Conservation (phyloP, 2,113 vertebrate species). For the Pyxicephalus adspersus region DNA sequence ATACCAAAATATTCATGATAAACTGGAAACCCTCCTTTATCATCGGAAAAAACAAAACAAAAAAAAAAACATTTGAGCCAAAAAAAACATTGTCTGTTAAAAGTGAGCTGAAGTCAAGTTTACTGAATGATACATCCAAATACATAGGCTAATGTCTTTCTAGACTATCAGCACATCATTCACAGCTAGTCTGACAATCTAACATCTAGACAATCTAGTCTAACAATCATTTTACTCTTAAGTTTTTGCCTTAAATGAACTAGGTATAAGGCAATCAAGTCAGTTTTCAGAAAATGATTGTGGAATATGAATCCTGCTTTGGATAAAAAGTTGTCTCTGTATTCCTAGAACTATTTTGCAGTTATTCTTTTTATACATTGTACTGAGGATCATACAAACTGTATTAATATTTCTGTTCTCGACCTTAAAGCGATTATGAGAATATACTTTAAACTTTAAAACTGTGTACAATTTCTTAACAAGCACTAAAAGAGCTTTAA, state of each 20-base stretch:
- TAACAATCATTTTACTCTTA: background rate
- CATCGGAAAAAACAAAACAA: background rate
- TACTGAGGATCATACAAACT: background rate
- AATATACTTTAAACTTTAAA: no score
- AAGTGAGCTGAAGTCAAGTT: background rate
- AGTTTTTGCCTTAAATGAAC: background rate
- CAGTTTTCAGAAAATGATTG: background rate
- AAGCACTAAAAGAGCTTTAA: no score
- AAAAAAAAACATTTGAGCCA: background rate
- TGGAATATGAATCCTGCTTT: background rate
- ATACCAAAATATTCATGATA: no score
- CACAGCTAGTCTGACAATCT: conserved; percentile 3
- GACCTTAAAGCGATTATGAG: background rate
- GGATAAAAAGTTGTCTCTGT: background rate
- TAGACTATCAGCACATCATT: background rate
- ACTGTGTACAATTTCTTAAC: no score
- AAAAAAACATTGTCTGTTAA: background rate
- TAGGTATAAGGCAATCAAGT: background rate
- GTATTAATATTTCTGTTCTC: background rate
- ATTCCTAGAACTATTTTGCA: background rate
- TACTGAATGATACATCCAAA: conserved; percentile 8
- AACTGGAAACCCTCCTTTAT: background rate
- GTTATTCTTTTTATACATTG: background rate
- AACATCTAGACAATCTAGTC: no score
- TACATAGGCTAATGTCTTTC: background rate